Base-by-base conservation (phyloP, 2,888 invertebrate species). In the Hirtodrosophila alboralis region DNA sequence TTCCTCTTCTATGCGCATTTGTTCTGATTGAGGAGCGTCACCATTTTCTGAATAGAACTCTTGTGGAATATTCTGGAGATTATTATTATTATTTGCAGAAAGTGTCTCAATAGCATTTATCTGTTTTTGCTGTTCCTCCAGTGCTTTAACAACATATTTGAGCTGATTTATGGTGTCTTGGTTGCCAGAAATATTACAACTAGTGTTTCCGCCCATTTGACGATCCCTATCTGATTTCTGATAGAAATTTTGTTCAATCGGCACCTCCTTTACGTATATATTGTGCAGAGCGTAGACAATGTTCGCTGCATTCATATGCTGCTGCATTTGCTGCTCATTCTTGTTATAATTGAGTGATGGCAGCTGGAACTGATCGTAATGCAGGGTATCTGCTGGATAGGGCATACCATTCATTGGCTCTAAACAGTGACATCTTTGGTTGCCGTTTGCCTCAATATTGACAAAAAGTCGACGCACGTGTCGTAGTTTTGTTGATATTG, bases 401-500 rank as follows among this genome's bases (percentile, higher is more conserved):
- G 4, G 8, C 1, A 28, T 12, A 12, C 1, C 13, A 27, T 3
- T 27, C 12, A 8, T 10, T 2, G 47, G 16, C 10, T 2, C 21
- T 5, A 7, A 4, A 28, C 16, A 58, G 14, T 7, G 12, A n/a
- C 23, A 18, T 18, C n/a, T 23, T 0, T 7, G 49, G 6, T 31
- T 44, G 6, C 36, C 65, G 27, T 60, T 40, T 1, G 59, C 49
- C 31, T 51, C 54, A 44, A 77, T 44, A 45, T 80, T 64, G 14
- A 77, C 30, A 48, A 48, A 47, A 12, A 84, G 0, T 4, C 58
- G 77, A 43, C 68, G 80, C 4, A 60, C 10, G 5, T 65, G 48
- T 10, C 64, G 41, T 7, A 57, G 44, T 37, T 44, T 58, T 16
- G 43, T 47, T 45, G 60, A 43, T 7, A 16, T 34, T 12, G 38